Percentiles rank a stretch among this genome's conserved stretches.
phyloP scores from a whole-genome alignment of 1,140 invertebrate genomes.

The Melitaea cinxia region DNA sequence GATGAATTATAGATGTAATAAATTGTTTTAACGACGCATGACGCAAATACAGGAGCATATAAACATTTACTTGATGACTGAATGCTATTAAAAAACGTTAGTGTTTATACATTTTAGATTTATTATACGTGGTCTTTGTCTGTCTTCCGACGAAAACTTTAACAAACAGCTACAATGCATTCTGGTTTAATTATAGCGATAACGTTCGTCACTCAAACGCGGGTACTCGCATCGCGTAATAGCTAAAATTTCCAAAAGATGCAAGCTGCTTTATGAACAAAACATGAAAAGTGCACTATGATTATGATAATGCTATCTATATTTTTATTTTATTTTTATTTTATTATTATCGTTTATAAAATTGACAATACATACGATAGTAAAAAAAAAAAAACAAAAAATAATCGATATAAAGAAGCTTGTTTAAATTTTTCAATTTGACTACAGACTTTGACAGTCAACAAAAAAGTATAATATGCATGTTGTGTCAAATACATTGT shows the following conservation, averaged over 20 bases:
- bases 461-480: no score
- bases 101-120: slow-evolving; percentile 37
- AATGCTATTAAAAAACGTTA: slow-evolving; percentile 34
- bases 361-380: no score
- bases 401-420: no score
- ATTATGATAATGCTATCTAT: background rate
- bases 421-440: no score
- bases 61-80: slow-evolving; percentile 33
- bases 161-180: slow-evolving; percentile 30
- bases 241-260: background rate
- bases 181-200: slow-evolving; percentile 30
- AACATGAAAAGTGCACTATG: background rate
- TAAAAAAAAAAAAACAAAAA: no score
- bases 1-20: slow-evolving; percentile 7
- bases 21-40: slow-evolving; percentile 15
- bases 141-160: slow-evolving; percentile 29
- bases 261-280: background rate
- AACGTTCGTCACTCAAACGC: slow-evolving; percentile 2
- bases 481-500: no score
- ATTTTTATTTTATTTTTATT: no score
- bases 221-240: background rate
- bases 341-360: no score
- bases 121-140: slow-evolving; percentile 37
- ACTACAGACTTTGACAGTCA: no score
- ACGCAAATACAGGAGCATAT: slow-evolving; percentile 19